Evolutionary conservation across 2,113 vertebrate genomes (phyloP).

Genomic region (Takifugu flavidus): DNA sequence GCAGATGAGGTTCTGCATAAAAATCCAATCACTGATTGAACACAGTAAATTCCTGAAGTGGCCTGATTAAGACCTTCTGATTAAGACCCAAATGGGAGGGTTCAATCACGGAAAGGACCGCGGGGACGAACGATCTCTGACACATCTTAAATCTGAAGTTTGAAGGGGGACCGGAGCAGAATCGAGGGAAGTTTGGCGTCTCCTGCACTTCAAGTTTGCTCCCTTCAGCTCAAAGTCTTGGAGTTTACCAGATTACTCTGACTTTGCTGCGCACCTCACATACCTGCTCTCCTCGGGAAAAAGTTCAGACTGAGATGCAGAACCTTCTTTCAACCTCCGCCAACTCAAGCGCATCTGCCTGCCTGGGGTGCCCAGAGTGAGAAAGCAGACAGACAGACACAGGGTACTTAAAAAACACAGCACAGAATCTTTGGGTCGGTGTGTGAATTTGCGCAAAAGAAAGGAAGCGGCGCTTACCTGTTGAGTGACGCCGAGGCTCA

Average conservation of each 20-base stretch:
- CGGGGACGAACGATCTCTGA: too few relatives aligned
- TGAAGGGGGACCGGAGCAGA: too few relatives aligned
- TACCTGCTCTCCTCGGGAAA: constrained; percentile 41
- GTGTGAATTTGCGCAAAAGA: constrained; percentile 65
- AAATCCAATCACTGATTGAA: constrained; percentile 36
- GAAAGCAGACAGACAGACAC: constrained; percentile 39
- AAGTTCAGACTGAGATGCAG: constrained; percentile 52
- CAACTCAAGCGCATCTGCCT: constrained; percentile 55
- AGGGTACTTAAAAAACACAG: constrained; percentile 22
- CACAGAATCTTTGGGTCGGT: constrained; percentile 57
- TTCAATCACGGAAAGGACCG: neutral
- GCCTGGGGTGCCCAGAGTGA: constrained; percentile 54
- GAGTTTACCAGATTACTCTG: constrained; percentile 49
- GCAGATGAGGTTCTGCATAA: constrained; percentile 49
- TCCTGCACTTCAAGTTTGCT: neutral
- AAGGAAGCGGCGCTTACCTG: constrained; percentile 65
- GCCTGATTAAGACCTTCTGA: constrained; percentile 24
- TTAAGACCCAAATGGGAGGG: constrained; percentile 4
- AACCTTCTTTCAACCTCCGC: constrained; percentile 60
- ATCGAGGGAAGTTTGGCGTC: too few relatives aligned
- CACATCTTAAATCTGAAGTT: too few relatives aligned
- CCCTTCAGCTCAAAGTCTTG: constrained; percentile 29
- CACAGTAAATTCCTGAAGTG: constrained; percentile 17
- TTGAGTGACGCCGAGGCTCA: constrained; percentile 62
- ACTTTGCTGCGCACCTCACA: constrained; percentile 29